Evolutionary conservation across 2,797 vertebrate species (phyloP).

Genomic region (Protosalanx chinensis): DNA sequence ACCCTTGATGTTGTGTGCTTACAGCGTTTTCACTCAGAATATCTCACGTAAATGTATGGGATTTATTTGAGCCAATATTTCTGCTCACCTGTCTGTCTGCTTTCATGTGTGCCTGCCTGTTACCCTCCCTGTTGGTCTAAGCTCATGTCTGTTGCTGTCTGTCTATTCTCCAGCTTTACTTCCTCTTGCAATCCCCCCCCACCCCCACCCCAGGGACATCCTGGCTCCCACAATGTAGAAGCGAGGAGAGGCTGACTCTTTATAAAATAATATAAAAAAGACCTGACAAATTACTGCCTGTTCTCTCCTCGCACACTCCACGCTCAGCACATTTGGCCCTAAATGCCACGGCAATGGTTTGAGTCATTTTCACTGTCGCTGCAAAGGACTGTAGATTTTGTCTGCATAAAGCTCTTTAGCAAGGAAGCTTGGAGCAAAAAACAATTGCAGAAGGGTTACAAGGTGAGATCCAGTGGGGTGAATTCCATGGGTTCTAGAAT

Average conservation of each 20-base stretch:
- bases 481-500: background rate
- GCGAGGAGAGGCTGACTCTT: slow-evolving; percentile 67
- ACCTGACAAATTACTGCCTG: slow-evolving; percentile 73
- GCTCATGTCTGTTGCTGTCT: background rate
- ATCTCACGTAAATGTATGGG: background rate
- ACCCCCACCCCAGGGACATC: slow-evolving; percentile 37
- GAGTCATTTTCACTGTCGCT: slow-evolving; percentile 75
- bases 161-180: slow-evolving; percentile 7
- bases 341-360: slow-evolving; percentile 78
- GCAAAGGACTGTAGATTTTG: slow-evolving; percentile 60
- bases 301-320: slow-evolving; percentile 61
- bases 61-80: background rate
- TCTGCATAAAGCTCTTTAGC: background rate
- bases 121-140: background rate
- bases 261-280: slow-evolving; percentile 71
- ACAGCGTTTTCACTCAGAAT: background rate
- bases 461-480: background rate
- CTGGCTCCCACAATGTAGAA: slow-evolving; percentile 63
- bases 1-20: too few relatives aligned
- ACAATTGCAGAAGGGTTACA: background rate
- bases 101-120: background rate
- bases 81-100: too few relatives aligned
- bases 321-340: slow-evolving; percentile 78
- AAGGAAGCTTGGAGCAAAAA: background rate
- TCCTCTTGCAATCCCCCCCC: slow-evolving; percentile 38